Base-by-base conservation (phyloP, 2,113 vertebrate genomes). In the Onychorhynchus coronatus region DNA sequence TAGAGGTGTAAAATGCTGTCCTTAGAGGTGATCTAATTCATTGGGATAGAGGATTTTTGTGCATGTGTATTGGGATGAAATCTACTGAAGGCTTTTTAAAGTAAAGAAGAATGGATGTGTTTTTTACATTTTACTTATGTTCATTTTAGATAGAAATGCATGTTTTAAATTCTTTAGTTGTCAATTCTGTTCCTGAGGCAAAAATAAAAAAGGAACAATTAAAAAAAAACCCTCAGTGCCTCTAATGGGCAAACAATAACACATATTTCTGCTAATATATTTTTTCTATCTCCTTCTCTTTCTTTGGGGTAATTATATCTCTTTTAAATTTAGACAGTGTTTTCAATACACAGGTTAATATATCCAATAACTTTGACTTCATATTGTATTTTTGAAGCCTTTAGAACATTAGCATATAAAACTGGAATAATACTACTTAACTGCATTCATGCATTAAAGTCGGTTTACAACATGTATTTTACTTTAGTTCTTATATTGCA, bases 301-400 rank as follows among this genome's bases (percentile, higher is more conserved):
- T 90, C 94, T 95, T 82, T 94, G 39, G 47, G 31, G 33, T 86
- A 95, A 85, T 83, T 82, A 50, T 71, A 46, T 19, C 24, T 92
- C 23, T 55, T 78, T 87, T 88, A 97, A 93, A 96, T 91, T 97
- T 95, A 96, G 72, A 85, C 4, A 67, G 35, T 50, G 14, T 85
- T 92, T 95, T 93, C 25, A 85, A 94, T 96, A 92, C 13, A 80
- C 42, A 82, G 67, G 30, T 74, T 97, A 52, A 96, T 88, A 62
- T 84, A 74, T 61, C 58, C 10, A 94, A 28, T 85, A 96, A 31
- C 47, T 97, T 96, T 89, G 63, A 81, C 83, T 94, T 94, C 37
- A 59, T 88, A 47, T 47, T 47, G 30, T 67, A 77, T 81, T 93
- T 92, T 61, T 75, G 70, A 88, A 66, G 53, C 61, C 53, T 96